Evolutionary conservation across 2,797 vertebrate genomes (phyloP), one percentile per base, ranked within the genome.

Genomic region (Leptatherina wallacei): DNA sequence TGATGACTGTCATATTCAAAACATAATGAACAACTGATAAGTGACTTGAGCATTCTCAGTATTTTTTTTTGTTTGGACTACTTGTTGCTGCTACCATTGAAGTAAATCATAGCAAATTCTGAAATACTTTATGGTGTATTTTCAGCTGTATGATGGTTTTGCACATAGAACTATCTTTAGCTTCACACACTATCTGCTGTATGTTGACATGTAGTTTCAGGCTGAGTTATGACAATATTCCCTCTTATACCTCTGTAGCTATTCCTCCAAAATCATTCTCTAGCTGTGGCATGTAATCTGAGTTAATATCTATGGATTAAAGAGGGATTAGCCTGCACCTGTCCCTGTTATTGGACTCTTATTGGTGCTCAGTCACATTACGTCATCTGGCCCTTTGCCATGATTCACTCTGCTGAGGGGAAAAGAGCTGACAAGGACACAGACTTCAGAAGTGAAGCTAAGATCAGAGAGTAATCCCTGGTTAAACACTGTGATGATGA

Each of bases 251-350:
- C 65, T 70, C 40, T 9, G 2, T 24, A 69, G 62, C 73, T 54
- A 63, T 75, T 75, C 51, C 42, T 61, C 63, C 27, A 36, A 73
- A 81, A 72, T 40, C 7, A 3, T 29, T 66, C 65, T 52, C 14
- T 55, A 24, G n/a, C 51, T 71, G 66, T 71, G 56, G 5, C 11
- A 75, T 62, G 69, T 84, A 86, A 91, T 93, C 80, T 78, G 59
- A 74, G 75, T 78, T 63, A 78, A 89, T 89, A 89, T 85, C 70
- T 69, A 22, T 61, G 85, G 84, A 88, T 93, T 86, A 88, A 27
- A 38, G 38, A n/a, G 14, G 78, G 71, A 89, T 92, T 88, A 85
- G 64, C 66, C 65, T 69, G 86, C 90, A 93, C 89, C 90, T 92
- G 91, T 88, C 67, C 60, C 82, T 63, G 80, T 89, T 89, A 90